Evolutionary conservation across 2,888 invertebrate genomes (phyloP).

Genomic region (Fabriciana adippe): DNA sequence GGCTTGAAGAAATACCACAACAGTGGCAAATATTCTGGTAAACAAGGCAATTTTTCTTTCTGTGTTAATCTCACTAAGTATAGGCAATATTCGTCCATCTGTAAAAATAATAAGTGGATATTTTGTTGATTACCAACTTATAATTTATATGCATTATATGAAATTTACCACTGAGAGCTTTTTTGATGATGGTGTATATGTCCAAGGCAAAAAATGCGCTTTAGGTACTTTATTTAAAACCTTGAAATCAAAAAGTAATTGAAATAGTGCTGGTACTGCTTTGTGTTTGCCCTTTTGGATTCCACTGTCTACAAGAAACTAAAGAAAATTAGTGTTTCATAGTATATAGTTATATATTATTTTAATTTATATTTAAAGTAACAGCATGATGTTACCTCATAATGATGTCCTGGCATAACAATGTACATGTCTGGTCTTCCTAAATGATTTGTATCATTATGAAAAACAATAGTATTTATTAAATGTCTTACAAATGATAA

Average conservation of each 20-base stretch:
- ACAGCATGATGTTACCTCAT: conserved; percentile 69
- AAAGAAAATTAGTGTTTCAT: conserved; percentile 55
- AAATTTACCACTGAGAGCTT: conserved; percentile 55
- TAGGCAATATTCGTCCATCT: conserved; percentile 81
- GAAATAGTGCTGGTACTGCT: conserved; percentile 84
- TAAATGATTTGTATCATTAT: conserved; percentile 76
- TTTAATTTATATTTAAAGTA: background rate
- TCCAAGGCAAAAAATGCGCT: conserved; percentile 86
- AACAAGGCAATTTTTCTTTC: conserved; percentile 80
- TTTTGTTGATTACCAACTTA: background rate
- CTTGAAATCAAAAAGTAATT: conserved; percentile 85
- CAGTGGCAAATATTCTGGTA: conserved; percentile 81
- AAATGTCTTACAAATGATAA: conserved; percentile 84
- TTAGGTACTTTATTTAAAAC: conserved; percentile 83
- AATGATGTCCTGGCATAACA: conserved; percentile 83
- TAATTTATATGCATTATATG: background rate
- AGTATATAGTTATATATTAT: conserved; percentile 17
- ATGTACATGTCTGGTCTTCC: conserved; percentile 85
- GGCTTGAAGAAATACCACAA: conserved; percentile 88
- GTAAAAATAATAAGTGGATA: conserved; percentile 35
- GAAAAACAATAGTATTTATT: conserved; percentile 82
- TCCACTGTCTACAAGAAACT: conserved; percentile 81
- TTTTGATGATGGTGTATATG: conserved; percentile 56
- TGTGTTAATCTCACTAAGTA: conserved; percentile 86
- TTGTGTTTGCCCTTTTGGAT: conserved; percentile 81